A percentile compares a stretch with the other conserved stretches of the same genome.
phyloP scores from a whole-genome alignment of 2,113 vertebrate genomes.

The Dicaeum eximium region DNA sequence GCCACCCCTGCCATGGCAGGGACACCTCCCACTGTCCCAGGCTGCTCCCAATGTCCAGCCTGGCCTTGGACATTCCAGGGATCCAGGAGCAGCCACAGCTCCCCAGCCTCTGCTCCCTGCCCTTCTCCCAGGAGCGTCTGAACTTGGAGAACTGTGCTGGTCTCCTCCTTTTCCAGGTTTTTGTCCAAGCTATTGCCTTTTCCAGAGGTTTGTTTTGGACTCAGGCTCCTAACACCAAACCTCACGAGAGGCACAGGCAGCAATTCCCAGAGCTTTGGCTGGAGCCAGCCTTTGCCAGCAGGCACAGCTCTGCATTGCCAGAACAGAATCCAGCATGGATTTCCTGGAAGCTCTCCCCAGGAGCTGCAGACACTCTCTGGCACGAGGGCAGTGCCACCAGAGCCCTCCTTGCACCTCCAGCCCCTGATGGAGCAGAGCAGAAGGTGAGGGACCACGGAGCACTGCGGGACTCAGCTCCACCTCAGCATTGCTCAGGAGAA shows the following conservation, averaged over 20 bases:
- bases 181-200: neutral
- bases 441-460: rapidly evolving
- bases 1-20: neutral
- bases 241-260: rapidly evolving
- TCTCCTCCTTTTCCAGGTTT: neutral
- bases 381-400: neutral
- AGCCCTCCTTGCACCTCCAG: neutral
- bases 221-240: neutral
- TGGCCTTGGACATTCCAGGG: neutral
- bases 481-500: neutral
- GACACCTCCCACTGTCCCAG: neutral
- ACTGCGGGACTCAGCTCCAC: neutral
- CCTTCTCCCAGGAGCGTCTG: neutral
- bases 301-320: neutral
- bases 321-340: rapidly evolving
- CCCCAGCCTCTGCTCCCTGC: neutral
- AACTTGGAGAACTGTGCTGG: neutral
- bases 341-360: neutral
- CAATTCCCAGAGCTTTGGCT: neutral
- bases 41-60: neutral
- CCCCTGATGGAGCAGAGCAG: neutral
- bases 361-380: neutral
- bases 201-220: neutral
- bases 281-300: neutral
- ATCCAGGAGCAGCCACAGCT: neutral